Evolutionary conservation across 2,888 invertebrate species (phyloP).

Genomic region (Ceraclea dissimilis): DNA sequence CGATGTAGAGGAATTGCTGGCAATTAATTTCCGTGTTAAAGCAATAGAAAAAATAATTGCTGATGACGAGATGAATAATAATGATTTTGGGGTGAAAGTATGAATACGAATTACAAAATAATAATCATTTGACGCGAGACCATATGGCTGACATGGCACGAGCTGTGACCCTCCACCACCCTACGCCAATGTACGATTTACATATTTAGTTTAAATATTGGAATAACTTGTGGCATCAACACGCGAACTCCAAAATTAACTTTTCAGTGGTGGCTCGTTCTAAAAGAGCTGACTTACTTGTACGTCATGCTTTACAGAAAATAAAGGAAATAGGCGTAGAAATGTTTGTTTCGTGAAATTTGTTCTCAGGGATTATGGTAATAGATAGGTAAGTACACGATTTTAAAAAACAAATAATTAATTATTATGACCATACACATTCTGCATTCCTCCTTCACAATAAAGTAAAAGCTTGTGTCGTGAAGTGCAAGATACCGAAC

Average conservation of each 20-base stretch:
- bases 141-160: constrained; percentile 13
- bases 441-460: too few relatives aligned
- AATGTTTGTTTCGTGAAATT: too few relatives aligned
- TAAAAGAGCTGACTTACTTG: too few relatives aligned
- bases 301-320: too few relatives aligned
- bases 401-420: too few relatives aligned
- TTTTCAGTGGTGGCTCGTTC: constrained; percentile 4
- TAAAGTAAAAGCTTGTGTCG: too few relatives aligned
- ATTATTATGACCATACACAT: too few relatives aligned
- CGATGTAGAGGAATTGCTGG: constrained; percentile 19
- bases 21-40: constrained; percentile 25
- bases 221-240: constrained; percentile 21
- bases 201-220: constrained; percentile 26
- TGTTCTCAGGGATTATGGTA: too few relatives aligned
- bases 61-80: constrained; percentile 8
- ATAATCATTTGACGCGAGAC: neutral
- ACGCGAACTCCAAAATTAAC: constrained; percentile 10
- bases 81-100: neutral
- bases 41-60: constrained; percentile 17
- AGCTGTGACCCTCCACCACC: constrained; percentile 5
- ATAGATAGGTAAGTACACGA: too few relatives aligned
- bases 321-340: too few relatives aligned
- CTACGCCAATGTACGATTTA: constrained; percentile 23
- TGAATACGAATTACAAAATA: too few relatives aligned
- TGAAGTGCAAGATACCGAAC: too few relatives aligned